These are phyloP conservation scores for Pithys albifrons DNA, from an alignment of 2,113 vertebrate genomes.

Conservation along the genomic window DNA sequence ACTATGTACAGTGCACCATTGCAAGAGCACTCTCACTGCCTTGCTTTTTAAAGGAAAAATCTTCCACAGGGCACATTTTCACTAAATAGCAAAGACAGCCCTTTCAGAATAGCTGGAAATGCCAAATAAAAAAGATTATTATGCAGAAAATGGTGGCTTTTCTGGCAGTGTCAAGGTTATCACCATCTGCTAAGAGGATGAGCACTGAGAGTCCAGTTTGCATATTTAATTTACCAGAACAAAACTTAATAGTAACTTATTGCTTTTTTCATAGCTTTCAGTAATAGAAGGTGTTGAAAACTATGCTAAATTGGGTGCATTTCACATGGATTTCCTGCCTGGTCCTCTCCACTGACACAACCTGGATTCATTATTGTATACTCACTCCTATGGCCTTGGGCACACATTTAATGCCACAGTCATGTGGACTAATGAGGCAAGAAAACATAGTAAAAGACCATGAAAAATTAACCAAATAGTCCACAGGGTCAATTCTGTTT, in stretches of 20 bases:
- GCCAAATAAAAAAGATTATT: background rate
- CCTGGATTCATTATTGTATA: background rate
- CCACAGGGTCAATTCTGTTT: background rate
- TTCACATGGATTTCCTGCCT: background rate
- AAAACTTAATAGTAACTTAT: background rate
- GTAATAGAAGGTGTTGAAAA: background rate
- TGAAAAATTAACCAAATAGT: background rate
- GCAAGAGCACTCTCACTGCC: background rate
- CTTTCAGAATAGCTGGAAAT: background rate
- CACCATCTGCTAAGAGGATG: background rate
- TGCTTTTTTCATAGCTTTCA: background rate
- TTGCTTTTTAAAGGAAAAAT: background rate
- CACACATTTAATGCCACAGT: background rate
- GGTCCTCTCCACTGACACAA: background rate
- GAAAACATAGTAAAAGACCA: background rate
- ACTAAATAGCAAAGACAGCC: background rate
- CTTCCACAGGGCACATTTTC: background rate
- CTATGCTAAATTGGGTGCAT: background rate
- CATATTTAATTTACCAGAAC: background rate
- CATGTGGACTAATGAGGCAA: background rate
- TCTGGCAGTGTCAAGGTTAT: background rate
- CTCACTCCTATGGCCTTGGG: background rate
- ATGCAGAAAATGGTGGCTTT: background rate
- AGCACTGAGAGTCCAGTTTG: background rate
- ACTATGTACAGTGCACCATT: background rate